Base-by-base conservation (phyloP, 2,888 invertebrate species). In the Ectobius pallidus region DNA sequence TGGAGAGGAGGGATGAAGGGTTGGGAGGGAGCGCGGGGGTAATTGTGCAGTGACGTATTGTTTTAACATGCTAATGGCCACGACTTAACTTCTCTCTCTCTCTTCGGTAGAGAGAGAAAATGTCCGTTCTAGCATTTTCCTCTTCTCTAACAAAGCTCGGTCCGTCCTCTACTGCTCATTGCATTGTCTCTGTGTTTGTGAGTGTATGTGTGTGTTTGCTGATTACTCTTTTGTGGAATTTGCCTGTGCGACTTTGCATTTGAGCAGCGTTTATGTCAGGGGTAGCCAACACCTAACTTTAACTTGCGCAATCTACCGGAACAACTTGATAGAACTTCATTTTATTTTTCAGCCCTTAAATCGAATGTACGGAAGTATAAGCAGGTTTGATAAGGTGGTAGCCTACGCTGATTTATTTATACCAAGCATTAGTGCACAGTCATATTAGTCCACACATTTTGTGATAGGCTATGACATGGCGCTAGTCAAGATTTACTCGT, bases 61-160 rank as follows among this genome's bases (percentile, higher is more conserved):
- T 69, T 72, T 69, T 72, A 72, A 72, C 72, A 72, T 72, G 72
- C 72, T 72, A 72, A 72, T 72, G 69, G 72, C 61, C 46, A 27
- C 32, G 69, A 72, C 72, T 69, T 62, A 69, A 69, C 69, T 65
- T 52, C 58, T 32, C 55, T 18, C 42, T 34, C n/a, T 18, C 25
- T 61, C 61, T 46, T 14, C n/a, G 20, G 25, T n/a, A 39, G 22
- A 39, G 18, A 44, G 14, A 63, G 42, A 63, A 20, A 22, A 25
- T 63, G 39, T 44, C n/a, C 49, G n/a, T 39, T 30, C 32, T 14
- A 18, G 32, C 6, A n/a, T 68, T 22, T 34, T 20, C n/a, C 30
- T 22, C 14, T 18, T 67, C 67, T 46, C 27, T 16, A 58, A 58
- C 58, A 58, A 58, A 58, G 58, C 30, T n/a, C 3, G n/a, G 22